Base-by-base conservation (phyloP, 1,140 invertebrate species). In the Hyposmocoma kahamanoa region DNA sequence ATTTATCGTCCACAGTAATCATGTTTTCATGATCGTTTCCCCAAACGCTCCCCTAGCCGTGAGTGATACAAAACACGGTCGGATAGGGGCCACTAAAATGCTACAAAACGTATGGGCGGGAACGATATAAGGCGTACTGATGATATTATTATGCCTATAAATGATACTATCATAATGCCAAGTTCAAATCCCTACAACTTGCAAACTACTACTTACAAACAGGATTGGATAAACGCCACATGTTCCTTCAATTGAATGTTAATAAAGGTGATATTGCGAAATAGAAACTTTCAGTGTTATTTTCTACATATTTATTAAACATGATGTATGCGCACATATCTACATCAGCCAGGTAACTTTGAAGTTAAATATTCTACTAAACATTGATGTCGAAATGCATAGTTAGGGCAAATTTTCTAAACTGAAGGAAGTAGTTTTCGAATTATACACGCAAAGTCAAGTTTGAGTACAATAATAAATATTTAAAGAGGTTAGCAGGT, bases 91-190 rank as follows among this genome's bases (percentile, higher is more conserved):
- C 45, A 36, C 47, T 62, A 57, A 78, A 74, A 59, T 49, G 53
- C 13, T 72, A 81, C 72, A 81, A 80, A 84, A 81, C 67, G 68
- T 56, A 78, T 78, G 80, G 80, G 80, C 70, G 80, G 73, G 59
- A 48, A 60, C 63, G 43, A 51, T 62, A 36, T 54, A 56, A 56
- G 44, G 55, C 50, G 48, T 53, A 42, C 52, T 69, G 69, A 76
- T 79, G 61, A 72, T 71, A 62, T 71, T 70, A 71, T 72, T 70
- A 72, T 53, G 28, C 13, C 50, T 53, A 56, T 53, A 28, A 53
- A n/a, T 13, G 30, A 34, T 34, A 30, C 10, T 30, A 36, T 36
- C 32, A 36, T 36, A 36, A n/a, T n/a, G n/a, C n/a, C n/a, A n/a
- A n/a, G n/a, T n/a, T n/a, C n/a, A n/a, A n/a, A n/a, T n/a, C n/a